phyloP scores from a whole-genome alignment of 1,140 invertebrate genomes.

The Lordiphosa mommai region DNA sequence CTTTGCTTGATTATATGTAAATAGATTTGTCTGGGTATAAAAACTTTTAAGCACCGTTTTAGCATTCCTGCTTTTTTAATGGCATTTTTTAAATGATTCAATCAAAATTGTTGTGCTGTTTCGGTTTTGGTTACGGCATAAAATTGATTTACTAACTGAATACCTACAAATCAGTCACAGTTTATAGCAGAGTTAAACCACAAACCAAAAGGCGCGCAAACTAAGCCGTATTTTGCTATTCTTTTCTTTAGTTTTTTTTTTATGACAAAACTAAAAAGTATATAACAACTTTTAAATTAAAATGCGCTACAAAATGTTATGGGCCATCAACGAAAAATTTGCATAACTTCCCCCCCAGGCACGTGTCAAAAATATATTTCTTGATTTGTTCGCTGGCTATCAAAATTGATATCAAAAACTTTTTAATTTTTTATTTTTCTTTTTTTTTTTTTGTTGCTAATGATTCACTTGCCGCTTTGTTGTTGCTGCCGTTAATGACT shows the following conservation, averaged over 20 bases:
- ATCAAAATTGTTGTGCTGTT: constrained; percentile 7
- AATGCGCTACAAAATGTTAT: not conserved
- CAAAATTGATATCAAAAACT: too few species aligned
- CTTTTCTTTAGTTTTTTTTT: constrained; percentile 13
- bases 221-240: constrained; percentile 1
- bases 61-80: not conserved
- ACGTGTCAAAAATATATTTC: too few species aligned
- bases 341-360: not conserved
- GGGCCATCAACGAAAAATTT: not conserved
- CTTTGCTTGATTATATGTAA: too few species aligned
- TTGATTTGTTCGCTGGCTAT: too few species aligned
- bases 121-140: constrained; percentile 21
- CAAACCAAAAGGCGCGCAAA: constrained; percentile 24
- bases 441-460: constrained; percentile 60
- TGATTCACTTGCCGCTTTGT: constrained; percentile 54
- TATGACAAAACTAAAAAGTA: constrained; percentile 19
- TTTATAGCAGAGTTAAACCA: constrained; percentile 34
- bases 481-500: constrained; percentile 58
- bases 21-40: too few species aligned
- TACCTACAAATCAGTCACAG: constrained; percentile 20
- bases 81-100: constrained; percentile 4
- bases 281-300: constrained; percentile 6
- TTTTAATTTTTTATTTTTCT: constrained; percentile 14
- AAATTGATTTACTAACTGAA: constrained; percentile 22
- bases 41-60: too few species aligned